Evolutionary conservation across 1,140 invertebrate genomes (phyloP).

Genomic region (Hydropsyche tenuis): DNA sequence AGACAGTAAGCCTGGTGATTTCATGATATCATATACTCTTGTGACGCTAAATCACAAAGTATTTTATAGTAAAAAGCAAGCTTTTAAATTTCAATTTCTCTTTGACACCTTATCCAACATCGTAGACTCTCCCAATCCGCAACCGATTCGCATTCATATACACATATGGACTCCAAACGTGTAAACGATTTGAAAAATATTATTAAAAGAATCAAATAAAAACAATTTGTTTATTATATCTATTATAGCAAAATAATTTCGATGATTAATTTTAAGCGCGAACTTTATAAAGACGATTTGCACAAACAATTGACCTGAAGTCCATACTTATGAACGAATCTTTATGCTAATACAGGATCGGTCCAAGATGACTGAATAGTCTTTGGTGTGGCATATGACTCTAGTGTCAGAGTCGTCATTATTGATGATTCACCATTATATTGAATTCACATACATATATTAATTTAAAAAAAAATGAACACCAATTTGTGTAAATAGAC

Average conservation of each 20-base stretch:
- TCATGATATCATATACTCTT: neutral
- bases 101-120: neutral
- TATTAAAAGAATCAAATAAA: too few relatives aligned
- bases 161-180: neutral
- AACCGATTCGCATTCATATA: neutral
- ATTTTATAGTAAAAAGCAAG: neutral
- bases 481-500: conserved; percentile 20
- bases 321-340: too few relatives aligned
- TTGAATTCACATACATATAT: conserved; percentile 14
- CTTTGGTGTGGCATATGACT: neutral
- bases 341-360: neutral
- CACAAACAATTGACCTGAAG: too few relatives aligned
- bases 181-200: too few relatives aligned
- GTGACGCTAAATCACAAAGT: neutral
- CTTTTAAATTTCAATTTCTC: conserved; percentile 19
- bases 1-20: neutral
- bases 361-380: neutral
- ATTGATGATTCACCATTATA: conserved; percentile 11
- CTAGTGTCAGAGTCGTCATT: conserved; percentile 5
- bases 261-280: too few relatives aligned
- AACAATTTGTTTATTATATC: too few relatives aligned
- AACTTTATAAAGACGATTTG: neutral
- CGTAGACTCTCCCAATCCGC: neutral
- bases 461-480: conserved; percentile 9
- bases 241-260: too few relatives aligned